phyloP scores from a whole-genome alignment of 1,140 invertebrate species.

The Cyclargus thomasi region DNA sequence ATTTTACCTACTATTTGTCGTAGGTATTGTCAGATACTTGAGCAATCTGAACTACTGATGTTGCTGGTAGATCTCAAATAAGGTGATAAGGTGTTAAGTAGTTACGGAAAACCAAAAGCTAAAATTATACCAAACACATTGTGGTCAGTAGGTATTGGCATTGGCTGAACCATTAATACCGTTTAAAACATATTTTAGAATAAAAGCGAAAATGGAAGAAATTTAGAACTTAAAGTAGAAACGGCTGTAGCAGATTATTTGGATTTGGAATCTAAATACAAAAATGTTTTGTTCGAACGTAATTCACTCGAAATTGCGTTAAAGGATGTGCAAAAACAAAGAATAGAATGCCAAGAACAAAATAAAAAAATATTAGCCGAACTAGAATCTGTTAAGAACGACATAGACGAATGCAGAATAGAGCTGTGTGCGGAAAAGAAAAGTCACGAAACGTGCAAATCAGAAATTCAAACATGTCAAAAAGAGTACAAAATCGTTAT shows the following conservation, averaged over 20 bases:
- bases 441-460: slow-evolving; percentile 45
- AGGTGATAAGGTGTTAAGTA: too few relatives aligned
- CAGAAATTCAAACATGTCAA: slow-evolving; percentile 39
- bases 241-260: slow-evolving; percentile 59
- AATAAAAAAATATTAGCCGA: slow-evolving; percentile 53
- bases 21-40: too few relatives aligned
- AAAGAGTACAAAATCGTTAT: slow-evolving; percentile 47
- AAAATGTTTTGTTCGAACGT: slow-evolving; percentile 50
- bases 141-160: too few relatives aligned
- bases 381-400: slow-evolving; percentile 45
- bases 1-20: too few relatives aligned
- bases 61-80: too few relatives aligned
- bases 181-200: slow-evolving; percentile 26
- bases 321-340: slow-evolving; percentile 50
- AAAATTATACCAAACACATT: too few relatives aligned
- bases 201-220: slow-evolving; percentile 43
- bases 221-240: slow-evolving; percentile 56
- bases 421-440: slow-evolving; percentile 50
- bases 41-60: too few relatives aligned
- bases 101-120: too few relatives aligned
- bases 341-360: slow-evolving; percentile 54
- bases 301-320: slow-evolving; percentile 42
- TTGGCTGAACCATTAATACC: too few relatives aligned
- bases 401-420: slow-evolving; percentile 49
- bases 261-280: slow-evolving; percentile 64